phyloP scores from a whole-genome alignment of 2,888 invertebrate species.

The Siphonodentalium dalli region DNA sequence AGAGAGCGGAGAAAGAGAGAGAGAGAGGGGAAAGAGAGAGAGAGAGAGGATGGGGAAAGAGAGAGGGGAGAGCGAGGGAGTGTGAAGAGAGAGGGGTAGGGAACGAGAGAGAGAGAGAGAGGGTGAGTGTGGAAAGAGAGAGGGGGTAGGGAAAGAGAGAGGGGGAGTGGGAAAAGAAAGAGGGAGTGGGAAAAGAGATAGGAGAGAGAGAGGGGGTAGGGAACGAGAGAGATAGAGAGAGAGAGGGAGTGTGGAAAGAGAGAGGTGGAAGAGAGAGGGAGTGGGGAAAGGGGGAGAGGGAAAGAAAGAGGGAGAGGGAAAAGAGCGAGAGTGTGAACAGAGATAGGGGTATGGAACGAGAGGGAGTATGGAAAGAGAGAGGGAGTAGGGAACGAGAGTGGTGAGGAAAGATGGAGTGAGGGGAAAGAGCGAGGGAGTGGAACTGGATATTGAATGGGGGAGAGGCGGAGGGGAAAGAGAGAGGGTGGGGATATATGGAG shows the following conservation, averaged over 20 bases:
- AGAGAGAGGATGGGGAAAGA: neutral
- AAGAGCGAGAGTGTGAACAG: neutral
- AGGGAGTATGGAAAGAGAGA: neutral
- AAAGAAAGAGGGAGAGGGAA: neutral
- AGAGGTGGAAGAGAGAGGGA: neutral
- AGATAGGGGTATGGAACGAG: neutral
- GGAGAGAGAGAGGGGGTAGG: neutral
- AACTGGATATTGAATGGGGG: neutral
- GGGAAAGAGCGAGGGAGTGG: neutral
- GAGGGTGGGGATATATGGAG: neutral
- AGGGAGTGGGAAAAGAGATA: neutral
- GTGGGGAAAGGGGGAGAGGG: neutral
- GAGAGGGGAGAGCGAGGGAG: neutral
- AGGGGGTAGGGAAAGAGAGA: neutral
- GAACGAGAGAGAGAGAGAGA: neutral
- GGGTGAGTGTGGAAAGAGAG: conserved; percentile 1
- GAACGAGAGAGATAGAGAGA: neutral
- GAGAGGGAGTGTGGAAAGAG: neutral
- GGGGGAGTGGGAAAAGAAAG: neutral
- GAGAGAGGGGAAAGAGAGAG: neutral
- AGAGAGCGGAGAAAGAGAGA: neutral
- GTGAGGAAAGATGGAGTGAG: neutral
- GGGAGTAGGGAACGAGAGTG: neutral
- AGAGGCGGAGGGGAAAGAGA: neutral
- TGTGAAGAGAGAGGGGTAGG: neutral